Evolutionary conservation across 2,888 invertebrate species (phyloP), one percentile per base, ranked within the genome.

Genomic region (Incurvaria masculella): DNA sequence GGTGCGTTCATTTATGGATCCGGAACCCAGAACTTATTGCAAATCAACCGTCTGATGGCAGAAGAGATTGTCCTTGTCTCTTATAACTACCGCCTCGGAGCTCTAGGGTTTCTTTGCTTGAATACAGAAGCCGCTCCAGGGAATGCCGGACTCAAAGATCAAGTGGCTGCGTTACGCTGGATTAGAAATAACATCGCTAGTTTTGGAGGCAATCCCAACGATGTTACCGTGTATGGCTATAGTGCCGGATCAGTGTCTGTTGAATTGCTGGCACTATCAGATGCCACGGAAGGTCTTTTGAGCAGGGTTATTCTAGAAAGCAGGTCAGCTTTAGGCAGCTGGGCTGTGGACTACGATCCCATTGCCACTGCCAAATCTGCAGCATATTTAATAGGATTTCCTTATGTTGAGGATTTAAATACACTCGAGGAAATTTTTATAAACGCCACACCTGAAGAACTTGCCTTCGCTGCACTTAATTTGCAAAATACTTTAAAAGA

Each of bases 131-230:
- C 42, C 11, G 26, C 20, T 3, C 47, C 47, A 10, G 47, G 47
- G 18, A 47, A 47, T 16, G 47, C 47, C 16, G 47, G 47, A 6
- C 21, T 47, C 42, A 47, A 47, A 26, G 47, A 47, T 27, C 47
- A 47, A 26, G 16, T 47, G 20, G 47, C 47, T 5, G 47, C 42
- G 14, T 19, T 47, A 4, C 47, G 47, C 17, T 47, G 47, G 47
- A 38, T 47, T n/a, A 42, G 42, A 16, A 17, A 33, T 16, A 47
- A 47, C 21, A 45, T 45, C 6, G 39, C 20, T 4, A 39, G 39
- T 11, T 45, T 45, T 21, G 45, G 45, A 18, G 45, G 47, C 4
- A 42, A 47, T 17, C 47, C 42, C 6, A 20, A 47, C 19, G 47
- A 47, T n/a, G 33, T 47, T 17, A 47, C 47, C 19, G 21, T 42